Evolutionary conservation across 23 tunicate species (phyloP).

Genomic region (Corella eumyota): DNA sequence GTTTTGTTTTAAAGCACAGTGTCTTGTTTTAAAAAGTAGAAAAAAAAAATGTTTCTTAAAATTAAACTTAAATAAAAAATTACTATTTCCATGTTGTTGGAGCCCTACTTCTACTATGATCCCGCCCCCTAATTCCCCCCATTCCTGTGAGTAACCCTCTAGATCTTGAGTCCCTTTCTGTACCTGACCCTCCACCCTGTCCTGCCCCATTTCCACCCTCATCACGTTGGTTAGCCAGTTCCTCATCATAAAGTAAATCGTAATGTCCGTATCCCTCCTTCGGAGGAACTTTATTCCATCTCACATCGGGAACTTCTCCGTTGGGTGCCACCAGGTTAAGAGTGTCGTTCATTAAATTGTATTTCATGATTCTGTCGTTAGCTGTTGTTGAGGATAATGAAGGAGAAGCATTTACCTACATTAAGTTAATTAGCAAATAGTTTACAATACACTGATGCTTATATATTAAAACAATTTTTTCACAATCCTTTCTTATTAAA

Average conservation of each 20-base stretch:
- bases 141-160: slow-evolving; percentile 62
- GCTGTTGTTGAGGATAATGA: slow-evolving; percentile 96
- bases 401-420: slow-evolving; percentile 94
- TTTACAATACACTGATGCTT: no score
- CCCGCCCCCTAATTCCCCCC: slow-evolving; percentile 66
- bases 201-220: slow-evolving; percentile 15
- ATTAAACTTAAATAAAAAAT: no score
- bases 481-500: no score
- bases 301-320: slow-evolving; percentile 93
- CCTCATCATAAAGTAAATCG: slow-evolving; percentile 94
- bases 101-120: slow-evolving; percentile 66
- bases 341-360: slow-evolving; percentile 85
- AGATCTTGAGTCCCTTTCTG: slow-evolving; percentile 63
- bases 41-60: no score
- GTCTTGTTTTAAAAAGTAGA: no score
- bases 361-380: slow-evolving; percentile 98
- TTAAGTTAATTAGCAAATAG: not conserved
- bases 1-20: no score
- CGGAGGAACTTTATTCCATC: slow-evolving; percentile 86
- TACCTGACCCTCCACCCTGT: slow-evolving; percentile 22
- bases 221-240: slow-evolving; percentile 52
- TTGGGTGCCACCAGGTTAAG: slow-evolving; percentile 72
- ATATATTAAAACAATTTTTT: no score
- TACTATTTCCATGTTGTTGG: slow-evolving; percentile 80
- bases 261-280: slow-evolving; percentile 83